Evolutionary conservation across 2,888 invertebrate genomes (phyloP).

Genomic region (Drosophila quinaria): DNA sequence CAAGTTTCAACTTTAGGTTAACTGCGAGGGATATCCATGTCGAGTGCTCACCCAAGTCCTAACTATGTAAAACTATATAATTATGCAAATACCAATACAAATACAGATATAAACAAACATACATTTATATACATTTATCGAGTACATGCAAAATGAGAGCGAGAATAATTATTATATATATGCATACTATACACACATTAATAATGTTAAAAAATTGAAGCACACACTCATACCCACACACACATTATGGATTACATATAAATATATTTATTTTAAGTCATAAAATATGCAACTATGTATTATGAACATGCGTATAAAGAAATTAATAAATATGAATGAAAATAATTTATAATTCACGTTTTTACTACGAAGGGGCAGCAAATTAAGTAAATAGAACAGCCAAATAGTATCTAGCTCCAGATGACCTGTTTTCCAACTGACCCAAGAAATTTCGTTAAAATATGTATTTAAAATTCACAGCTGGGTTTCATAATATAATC

Average conservation of each 20-base stretch:
- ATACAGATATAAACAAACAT: slow-evolving; percentile 11
- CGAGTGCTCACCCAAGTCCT: slow-evolving; percentile 61
- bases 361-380: neutral
- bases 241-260: slow-evolving; percentile 58
- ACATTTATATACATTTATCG: slow-evolving; percentile 28
- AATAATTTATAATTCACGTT: slow-evolving; percentile 12
- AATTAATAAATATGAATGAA: slow-evolving; percentile 80
- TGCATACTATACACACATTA: slow-evolving; percentile 47
- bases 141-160: slow-evolving; percentile 38
- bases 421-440: no score
- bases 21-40: slow-evolving; percentile 35
- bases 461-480: no score
- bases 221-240: slow-evolving; percentile 57
- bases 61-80: slow-evolving; percentile 51
- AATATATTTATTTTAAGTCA: slow-evolving; percentile 73
- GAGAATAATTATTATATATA: slow-evolving; percentile 37
- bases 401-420: no score
- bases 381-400: no score
- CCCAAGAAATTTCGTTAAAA: no score
- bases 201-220: slow-evolving; percentile 68
- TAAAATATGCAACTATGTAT: slow-evolving; percentile 79
- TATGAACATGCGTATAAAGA: slow-evolving; percentile 79
- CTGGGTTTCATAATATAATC: no score
- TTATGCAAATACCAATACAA: slow-evolving; percentile 38
- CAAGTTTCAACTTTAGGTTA: slow-evolving; percentile 52